Evolutionary conservation across 2,797 vertebrate species (phyloP), one percentile per base, ranked within the genome.

Genomic region (Hypotaenidia philippensis): DNA sequence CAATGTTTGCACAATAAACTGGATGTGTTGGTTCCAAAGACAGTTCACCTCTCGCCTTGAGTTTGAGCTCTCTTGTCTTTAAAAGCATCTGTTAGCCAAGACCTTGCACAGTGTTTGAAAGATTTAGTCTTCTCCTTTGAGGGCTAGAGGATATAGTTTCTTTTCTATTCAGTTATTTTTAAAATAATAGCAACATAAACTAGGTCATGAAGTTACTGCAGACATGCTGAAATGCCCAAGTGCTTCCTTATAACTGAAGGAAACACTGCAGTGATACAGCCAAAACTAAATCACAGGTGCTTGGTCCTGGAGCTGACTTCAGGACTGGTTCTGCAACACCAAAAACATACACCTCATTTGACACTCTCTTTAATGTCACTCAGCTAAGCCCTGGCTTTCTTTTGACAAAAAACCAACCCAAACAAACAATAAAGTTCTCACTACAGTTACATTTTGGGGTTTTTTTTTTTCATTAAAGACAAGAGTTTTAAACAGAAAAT

Each of bases 1-100:
- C 27, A 72, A 38, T 21, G 23, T 38, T 34, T 41, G 64, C 38
- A 77, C 60, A 80, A 50, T 22, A 15, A 69, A 57, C 13, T 63
- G 40, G 13, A 22, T 1, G 16, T 31, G 6, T 11, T 90, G 53
- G 31, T 6, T 81, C 31, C 7, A 9, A 91, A 57, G 44, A 41
- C 18, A 78, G 45, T 21, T 91, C 49, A 83, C 23, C 20, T 72
- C 66, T 64, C 1, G 2, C 13, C 38, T 52, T 0, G 0, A 83
- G n/a, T 44, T 10, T 50, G 41, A 92, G 31, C 22, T 70, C 29
- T 13, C 12, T n/a, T 59, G 47, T 44, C 66, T 76, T 89, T 49
- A 40, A 66, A 81, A 79, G 16, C 5, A 78, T 36, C n/a, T 79
- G 34, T 59, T 34, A 72, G 41, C 29, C 57, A 71, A 61, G 38